These are phyloP conservation scores for Polypterus senegalus DNA, from an alignment of 2,113 vertebrate species.

Conservation along the genomic window DNA sequence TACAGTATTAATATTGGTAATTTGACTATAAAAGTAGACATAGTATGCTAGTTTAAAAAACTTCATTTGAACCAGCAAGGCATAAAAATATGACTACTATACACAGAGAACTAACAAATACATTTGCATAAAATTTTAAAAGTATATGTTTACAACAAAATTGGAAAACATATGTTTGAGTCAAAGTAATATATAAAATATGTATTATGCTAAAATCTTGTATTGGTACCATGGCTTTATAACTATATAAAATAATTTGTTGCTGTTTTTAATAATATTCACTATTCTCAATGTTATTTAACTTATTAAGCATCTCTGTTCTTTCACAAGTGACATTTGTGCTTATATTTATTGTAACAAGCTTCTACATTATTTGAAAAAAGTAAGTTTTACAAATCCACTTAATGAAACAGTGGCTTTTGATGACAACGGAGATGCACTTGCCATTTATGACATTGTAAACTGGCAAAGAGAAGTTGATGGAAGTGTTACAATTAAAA, in stretches of 20 bases:
- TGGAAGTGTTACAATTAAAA: conserved; percentile 25
- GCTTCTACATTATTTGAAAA: conserved; percentile 41
- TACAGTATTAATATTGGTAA: too few species aligned
- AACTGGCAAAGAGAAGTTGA: conserved; percentile 41
- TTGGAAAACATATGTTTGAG: background rate
- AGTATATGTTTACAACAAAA: too few species aligned
- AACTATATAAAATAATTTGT: background rate
- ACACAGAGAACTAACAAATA: too few species aligned
- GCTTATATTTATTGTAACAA: conserved; percentile 6
- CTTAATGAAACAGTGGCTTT: conserved; percentile 46
- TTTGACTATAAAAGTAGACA: too few species aligned
- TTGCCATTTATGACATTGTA: conserved; percentile 48
- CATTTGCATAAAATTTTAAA: too few species aligned
- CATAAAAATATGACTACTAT: too few species aligned
- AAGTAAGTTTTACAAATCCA: conserved; percentile 38
- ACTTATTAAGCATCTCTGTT: too few species aligned
- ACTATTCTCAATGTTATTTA: background rate
- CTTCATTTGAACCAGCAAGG: too few species aligned
- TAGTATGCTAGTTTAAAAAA: too few species aligned
- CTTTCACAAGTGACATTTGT: background rate
- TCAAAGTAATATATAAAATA: background rate
- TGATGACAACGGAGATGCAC: conserved; percentile 46
- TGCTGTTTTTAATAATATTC: background rate
- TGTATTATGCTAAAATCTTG: background rate
- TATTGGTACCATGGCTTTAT: background rate